Percentiles rank a stretch among this genome's conserved stretches.
These are phyloP conservation scores for Nestor notabilis DNA, from an alignment of 2,113 vertebrate genomes.

Conservation along the genomic window DNA sequence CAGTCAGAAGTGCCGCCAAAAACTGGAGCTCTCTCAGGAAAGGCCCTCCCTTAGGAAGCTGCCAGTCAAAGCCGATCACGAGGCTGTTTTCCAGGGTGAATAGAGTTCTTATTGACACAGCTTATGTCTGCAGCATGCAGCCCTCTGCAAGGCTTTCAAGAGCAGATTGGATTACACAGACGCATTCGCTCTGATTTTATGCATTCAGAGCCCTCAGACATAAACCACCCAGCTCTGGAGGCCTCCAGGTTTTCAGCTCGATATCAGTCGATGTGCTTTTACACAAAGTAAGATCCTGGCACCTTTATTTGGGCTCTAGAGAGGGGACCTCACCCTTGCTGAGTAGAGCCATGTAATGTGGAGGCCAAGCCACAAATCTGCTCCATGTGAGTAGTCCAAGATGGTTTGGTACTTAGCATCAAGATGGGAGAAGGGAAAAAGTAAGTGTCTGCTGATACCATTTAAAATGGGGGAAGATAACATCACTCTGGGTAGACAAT, in stretches of 20 bases:
- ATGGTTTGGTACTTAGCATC: background rate
- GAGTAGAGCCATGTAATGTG: background rate
- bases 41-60: conserved; percentile 36
- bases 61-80: conserved; percentile 62
- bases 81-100: conserved; percentile 67
- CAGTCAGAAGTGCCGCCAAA: conserved; percentile 67
- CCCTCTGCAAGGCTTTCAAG: conserved; percentile 57
- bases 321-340: background rate
- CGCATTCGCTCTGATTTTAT: conserved; percentile 41
- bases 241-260: background rate
- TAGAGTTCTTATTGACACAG: conserved; percentile 66
- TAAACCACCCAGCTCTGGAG: conserved; percentile 29
- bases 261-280: background rate
- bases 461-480: conserved; percentile 18
- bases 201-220: conserved; percentile 49
- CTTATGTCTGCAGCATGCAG: conserved; percentile 62
- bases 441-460: conserved; percentile 35
- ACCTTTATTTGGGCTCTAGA: background rate
- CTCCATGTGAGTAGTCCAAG: conserved; percentile 6
- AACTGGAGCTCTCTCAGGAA: conserved; percentile 45
- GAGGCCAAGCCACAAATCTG: conserved; percentile 24
- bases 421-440: background rate
- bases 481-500: background rate
- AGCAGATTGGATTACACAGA: conserved; percentile 67
- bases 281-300: background rate